These are phyloP conservation scores for Geodia barretti DNA, from an alignment of 37 sponge, comb jelly and placozoan genomes.

Conservation along the genomic window DNA sequence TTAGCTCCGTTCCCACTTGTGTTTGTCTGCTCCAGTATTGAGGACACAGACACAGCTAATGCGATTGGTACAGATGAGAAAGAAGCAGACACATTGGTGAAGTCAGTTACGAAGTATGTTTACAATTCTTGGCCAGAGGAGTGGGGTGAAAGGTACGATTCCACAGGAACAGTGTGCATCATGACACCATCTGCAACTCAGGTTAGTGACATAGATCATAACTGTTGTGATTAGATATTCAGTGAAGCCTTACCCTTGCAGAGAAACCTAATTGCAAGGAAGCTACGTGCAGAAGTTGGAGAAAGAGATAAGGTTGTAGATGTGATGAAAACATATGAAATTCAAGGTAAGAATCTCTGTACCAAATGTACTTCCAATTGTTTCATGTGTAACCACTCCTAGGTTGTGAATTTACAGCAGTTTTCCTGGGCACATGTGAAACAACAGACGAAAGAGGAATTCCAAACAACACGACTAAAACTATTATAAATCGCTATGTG, in stretches of 20 bases:
- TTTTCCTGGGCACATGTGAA: conserved; percentile 69
- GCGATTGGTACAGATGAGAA: background rate
- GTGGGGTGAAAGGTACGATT: conserved; percentile 29
- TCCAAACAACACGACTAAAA: conserved; percentile 49
- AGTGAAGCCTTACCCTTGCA: too few relatives aligned
- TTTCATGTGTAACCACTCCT: too few relatives aligned
- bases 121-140: conserved; percentile 43
- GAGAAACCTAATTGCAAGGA: conserved; percentile 3
- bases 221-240: too few relatives aligned
- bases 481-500: conserved; percentile 43
- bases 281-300: background rate
- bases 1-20: conserved; percentile 20
- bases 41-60: background rate
- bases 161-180: conserved; percentile 48
- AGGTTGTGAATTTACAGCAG: conserved; percentile 67
- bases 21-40: conserved; percentile 24
- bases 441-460: background rate
- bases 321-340: conserved; percentile 27
- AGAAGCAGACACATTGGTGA: conserved; percentile 33
- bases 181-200: conserved; percentile 57
- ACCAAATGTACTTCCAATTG: too few relatives aligned
- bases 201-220: conserved; percentile 14
- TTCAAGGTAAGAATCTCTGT: conserved; percentile 37
- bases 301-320: conserved; percentile 19
- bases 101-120: conserved; percentile 22